Evolutionary conservation across 2,113 vertebrate species (phyloP), one percentile per base, ranked within the genome.

Genomic region (Menidia beryllina): DNA sequence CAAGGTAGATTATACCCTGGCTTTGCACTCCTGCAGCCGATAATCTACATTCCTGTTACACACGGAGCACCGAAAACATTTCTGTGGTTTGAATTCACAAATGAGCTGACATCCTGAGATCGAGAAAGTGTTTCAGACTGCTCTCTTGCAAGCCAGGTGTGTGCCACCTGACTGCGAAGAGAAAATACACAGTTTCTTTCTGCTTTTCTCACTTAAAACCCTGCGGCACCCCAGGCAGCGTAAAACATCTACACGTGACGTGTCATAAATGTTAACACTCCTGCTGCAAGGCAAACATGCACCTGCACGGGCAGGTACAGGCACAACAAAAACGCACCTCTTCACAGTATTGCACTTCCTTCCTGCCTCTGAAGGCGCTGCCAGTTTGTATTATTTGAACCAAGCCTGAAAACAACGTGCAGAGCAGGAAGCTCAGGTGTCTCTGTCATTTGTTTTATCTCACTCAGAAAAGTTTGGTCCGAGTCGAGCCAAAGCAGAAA

Each of bases 171-270:
- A 9, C 41, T 27, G 52, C 47, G 69, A 72, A 80, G 76, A 82
- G 78, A 84, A 52, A 54, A 1, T 41, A 75, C 70, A 79, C 59
- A 72, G 63, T 84, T 56, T 62, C 69, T 74, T 64, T 53, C 25
- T 69, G 36, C 30, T 24, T 71, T 72, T 47, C 63, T 69, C 66
- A 75, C 61, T 72, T 20, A 36, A n/a, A 21, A 51, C 34, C 65
- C 34, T 24, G 34, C 39, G 52, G 21, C 34, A 60, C 27, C 57
- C 53, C 47, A 38, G 52, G 71, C 19, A 61, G 72, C 43, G 24
- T 66, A 74, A 24, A 1, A 15, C 10, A 25, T 13, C 17, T 43
- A 59, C 17, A 61, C 26, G 64, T n/a, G n/a, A n/a, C 50, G 56
- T 6, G 23, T 34, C 41, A 15, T 54, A 4, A 69, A 49, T 23